Base-by-base conservation (phyloP, 2,113 vertebrate species). In the Pseudonaja textilis region DNA sequence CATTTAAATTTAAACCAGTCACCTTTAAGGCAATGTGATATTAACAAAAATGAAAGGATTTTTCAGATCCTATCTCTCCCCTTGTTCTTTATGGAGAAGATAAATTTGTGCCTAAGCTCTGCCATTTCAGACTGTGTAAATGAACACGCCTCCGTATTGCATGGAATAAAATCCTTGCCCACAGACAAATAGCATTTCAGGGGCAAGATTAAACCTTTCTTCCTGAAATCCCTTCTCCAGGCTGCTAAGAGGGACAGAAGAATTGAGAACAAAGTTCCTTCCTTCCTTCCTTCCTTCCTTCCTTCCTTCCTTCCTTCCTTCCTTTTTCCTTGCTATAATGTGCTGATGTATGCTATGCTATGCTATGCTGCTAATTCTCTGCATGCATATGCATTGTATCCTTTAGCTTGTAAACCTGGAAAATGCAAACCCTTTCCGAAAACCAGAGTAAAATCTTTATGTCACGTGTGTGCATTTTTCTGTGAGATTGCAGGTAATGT, bases 1-100 rank as follows among this genome's bases (percentile, higher is more conserved):
- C 90, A 81, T 87, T 90, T 50, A 90, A 93, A 64, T 93, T 96
- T 94, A 88, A 93, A 93, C 93, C 88, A 0, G 42, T 81, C 25
- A 42, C 50, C n/a, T 87, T 5, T 42, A 91, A 86, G 26, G 47
- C 57, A 74, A 0, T 0, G 0, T 4, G 8, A 50, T 20, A 25
- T 86, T 54, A 4, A 0, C 42, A 93, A 81, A 81, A 85, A 50
- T 18, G 89, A 93, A 52, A 47, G n/a, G 47, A 22, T 7, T 50
- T 12, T 4, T 22, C n/a, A 45, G 34, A 47, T 6, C 22, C 52
- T 23, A 25, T 89, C 23, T 86, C 54, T 88, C 2, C 39, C n/a
- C 2, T 1, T 0, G 0, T 6, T 42, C 54, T 39, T 81, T 81
- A 47, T 18, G 45, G 47, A 42, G 57, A 22, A 39, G n/a, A 9